A percentile compares a stretch with the other conserved stretches of the same genome.
phyloP scores from a whole-genome alignment of 2,113 vertebrate species.

The Leptodactylus fuscus region DNA sequence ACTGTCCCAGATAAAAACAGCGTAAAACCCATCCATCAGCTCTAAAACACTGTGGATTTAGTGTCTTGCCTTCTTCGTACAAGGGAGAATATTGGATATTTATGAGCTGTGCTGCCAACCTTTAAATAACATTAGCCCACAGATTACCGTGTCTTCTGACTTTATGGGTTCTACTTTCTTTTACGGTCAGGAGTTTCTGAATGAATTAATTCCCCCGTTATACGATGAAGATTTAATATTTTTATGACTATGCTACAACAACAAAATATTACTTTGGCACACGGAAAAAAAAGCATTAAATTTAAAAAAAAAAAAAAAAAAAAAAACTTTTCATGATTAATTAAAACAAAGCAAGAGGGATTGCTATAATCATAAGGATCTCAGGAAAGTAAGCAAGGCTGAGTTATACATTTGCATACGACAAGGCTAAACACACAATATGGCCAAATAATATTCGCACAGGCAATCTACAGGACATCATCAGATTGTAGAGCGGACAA shows the following conservation, averaged over 20 bases:
- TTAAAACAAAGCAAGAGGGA: no score
- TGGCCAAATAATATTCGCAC: no score
- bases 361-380: no score
- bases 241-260: neutral
- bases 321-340: no score
- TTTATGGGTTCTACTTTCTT: slow-evolving; percentile 15
- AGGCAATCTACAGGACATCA: no score
- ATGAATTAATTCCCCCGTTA: neutral
- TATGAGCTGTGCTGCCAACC: neutral
- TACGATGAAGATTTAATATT: neutral
- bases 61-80: neutral
- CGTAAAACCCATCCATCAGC: neutral
- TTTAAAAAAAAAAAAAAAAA: no score
- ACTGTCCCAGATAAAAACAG: neutral
- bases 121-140: slow-evolving; percentile 2
- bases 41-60: neutral
- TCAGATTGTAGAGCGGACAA: no score
- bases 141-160: neutral
- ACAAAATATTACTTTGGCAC: neutral
- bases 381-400: no score
- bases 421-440: no score
- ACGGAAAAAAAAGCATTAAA: no score
- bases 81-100: neutral
- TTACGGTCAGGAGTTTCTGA: neutral
- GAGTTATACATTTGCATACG: no score